Base-by-base conservation (phyloP, 2,888 invertebrate species). In the Ophioninae sp. region DNA sequence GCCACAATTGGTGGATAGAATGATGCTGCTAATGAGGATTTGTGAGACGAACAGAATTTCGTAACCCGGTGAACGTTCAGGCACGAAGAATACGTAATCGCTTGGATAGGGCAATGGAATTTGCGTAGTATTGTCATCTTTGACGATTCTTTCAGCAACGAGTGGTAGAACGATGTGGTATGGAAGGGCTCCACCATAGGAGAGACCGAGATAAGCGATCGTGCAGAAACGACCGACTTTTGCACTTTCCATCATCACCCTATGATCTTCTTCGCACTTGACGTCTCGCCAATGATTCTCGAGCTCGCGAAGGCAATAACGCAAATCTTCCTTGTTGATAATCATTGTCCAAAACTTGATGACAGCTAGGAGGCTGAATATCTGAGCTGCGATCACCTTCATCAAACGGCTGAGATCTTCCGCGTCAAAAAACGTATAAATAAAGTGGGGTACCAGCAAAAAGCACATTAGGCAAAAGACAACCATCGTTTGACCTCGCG, bases 291-390 rank as follows among this genome's bases (percentile, higher is more conserved):
- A 92, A 30, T 91, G 89, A 0, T 85, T 82, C 74, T 91, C 89
- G 86, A 92, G 88, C 51, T 90, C 87, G 13, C 86, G 81, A 13
- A 92, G 77, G 58, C 90, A 92, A 51, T 83, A 85, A 37, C 88
- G 79, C 6, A 92, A 89, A 3, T 87, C 87, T 5, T 86, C 80
- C 22, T 89, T 90, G n/a, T 90, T 90, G 13, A 91, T 83, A 10
- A 91, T 89, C 79, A 92, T 85, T 0, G 89, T 90, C 89, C 89
- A 92, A 81, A 91, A 92, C 74, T 92, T 92, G 1, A 91, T 87
- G 0, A 92, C 83, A 7, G 90, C 91, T n/a, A 92, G 74, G 0
- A 89, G 83, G 23, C 90, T 91, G 79, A 91, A 92, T 0, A 91
- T 89, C 81, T 91, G 88, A 3, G 90, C 88, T 1, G 88, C 90